Conservation (phyloP, 2,797 vertebrate genomes). For the Megalops cyprinoides region DNA sequence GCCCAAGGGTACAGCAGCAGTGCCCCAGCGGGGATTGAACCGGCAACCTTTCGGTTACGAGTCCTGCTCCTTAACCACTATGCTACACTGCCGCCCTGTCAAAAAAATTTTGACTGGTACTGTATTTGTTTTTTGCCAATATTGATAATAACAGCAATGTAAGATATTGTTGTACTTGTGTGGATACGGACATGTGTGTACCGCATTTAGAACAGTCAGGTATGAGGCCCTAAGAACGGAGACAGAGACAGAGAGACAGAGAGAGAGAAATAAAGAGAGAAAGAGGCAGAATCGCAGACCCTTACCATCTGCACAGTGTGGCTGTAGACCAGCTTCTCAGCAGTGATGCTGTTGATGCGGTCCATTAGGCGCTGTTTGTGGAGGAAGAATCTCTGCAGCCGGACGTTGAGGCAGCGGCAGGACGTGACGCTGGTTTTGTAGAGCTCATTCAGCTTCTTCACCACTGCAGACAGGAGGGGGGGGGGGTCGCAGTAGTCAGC, state of each 20-base stretch:
- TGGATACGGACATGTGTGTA: background rate
- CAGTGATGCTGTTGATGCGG: constrained; percentile 87
- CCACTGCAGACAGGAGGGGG: too few species aligned
- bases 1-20: too few species aligned
- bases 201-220: background rate
- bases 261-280: background rate
- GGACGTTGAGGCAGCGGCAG: constrained; percentile 86
- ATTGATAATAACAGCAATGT: background rate
- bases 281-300: background rate
- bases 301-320: constrained; percentile 90
- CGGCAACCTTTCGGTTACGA: too few species aligned
- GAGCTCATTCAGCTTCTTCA: constrained; percentile 88
- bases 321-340: constrained; percentile 93
- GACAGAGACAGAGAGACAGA: background rate
- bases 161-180: background rate
- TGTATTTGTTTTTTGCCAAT: background rate
- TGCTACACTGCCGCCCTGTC: too few species aligned
- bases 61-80: too few species aligned
- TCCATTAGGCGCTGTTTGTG: constrained; percentile 97
- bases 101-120: too few species aligned
- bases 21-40: too few species aligned
- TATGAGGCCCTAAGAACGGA: background rate
- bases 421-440: constrained; percentile 90
- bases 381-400: constrained; percentile 88
- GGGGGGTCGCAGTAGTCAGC: too few species aligned